Evolutionary conservation across 2,888 invertebrate species (phyloP).

Genomic region (Drosophila affinis): DNA sequence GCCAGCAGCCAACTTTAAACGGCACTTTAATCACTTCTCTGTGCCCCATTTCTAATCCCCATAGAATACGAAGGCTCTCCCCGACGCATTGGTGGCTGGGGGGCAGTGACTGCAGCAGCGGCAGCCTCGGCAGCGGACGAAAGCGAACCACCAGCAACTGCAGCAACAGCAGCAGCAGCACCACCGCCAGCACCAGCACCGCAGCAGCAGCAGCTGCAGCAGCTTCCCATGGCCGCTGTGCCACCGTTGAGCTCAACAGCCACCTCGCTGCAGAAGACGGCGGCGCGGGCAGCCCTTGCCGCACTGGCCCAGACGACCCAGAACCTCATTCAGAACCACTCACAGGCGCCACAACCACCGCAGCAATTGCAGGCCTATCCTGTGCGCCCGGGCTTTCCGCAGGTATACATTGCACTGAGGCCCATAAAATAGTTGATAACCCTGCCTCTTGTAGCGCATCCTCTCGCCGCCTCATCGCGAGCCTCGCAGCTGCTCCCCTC

Average conservation of each 20-base stretch:
- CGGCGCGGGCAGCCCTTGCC: slow-evolving; percentile 59
- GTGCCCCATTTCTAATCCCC: neutral
- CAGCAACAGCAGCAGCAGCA: slow-evolving; percentile 3
- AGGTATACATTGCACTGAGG: slow-evolving; percentile 81
- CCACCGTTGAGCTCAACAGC: slow-evolving; percentile 45
- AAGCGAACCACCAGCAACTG: slow-evolving; percentile 49
- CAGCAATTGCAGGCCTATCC: slow-evolving; percentile 84
- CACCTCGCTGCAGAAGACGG: slow-evolving; percentile 57
- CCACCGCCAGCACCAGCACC: slow-evolving; percentile 19
- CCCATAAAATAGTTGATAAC: too few relatives aligned
- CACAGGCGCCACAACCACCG: slow-evolving; percentile 49
- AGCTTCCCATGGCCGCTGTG: slow-evolving; percentile 47
- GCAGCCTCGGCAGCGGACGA: slow-evolving; percentile 52
- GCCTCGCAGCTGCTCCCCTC: slow-evolving; percentile 74
- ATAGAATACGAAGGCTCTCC: slow-evolving; percentile 69
- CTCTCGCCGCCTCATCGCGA: slow-evolving; percentile 81
- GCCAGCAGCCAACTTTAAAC: too few relatives aligned
- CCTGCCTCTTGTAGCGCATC: slow-evolving; percentile 72
- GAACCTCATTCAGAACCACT: slow-evolving; percentile 18
- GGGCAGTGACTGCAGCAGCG: slow-evolving; percentile 32
- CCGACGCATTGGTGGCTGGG: slow-evolving; percentile 57
- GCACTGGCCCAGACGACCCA: slow-evolving; percentile 57
- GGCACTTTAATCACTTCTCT: neutral
- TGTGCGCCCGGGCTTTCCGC: slow-evolving; percentile 94
- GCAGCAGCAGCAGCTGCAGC: slow-evolving; percentile 12